These are phyloP conservation scores for Oryzias curvinotus DNA, from an alignment of 2,113 vertebrate genomes.

Conservation along the genomic window DNA sequence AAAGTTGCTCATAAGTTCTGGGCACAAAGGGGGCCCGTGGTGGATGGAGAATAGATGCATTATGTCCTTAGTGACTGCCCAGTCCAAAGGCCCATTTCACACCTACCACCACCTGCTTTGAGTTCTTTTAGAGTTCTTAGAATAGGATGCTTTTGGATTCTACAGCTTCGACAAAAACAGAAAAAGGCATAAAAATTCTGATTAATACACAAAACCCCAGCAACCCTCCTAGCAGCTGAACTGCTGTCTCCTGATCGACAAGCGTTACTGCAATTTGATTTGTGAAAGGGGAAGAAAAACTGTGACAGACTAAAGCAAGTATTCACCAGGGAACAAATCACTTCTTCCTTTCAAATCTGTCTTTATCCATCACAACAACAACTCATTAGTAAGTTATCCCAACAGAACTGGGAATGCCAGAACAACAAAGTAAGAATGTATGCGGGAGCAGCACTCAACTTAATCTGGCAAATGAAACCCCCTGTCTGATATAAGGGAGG, in stretches of 20 bases:
- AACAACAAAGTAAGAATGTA: slow-evolving; percentile 1
- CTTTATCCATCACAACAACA: slow-evolving; percentile 13
- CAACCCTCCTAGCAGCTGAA: slow-evolving; percentile 50
- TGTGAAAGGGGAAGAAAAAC: slow-evolving; percentile 51
- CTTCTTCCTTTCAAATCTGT: slow-evolving; percentile 39
- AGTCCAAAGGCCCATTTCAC: slow-evolving; percentile 76
- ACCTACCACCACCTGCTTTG: slow-evolving; percentile 82
- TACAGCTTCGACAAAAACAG: slow-evolving; percentile 75
- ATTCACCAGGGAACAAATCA: slow-evolving; percentile 48
- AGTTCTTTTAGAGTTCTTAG: slow-evolving; percentile 79
- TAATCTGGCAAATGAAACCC: neutral
- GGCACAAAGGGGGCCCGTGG: slow-evolving; percentile 78
- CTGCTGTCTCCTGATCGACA: slow-evolving; percentile 46
- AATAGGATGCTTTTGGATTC: slow-evolving; percentile 74
- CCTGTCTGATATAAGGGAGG: neutral
- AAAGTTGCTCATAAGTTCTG: slow-evolving; percentile 71
- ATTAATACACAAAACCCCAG: slow-evolving; percentile 67
- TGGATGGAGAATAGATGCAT: slow-evolving; percentile 77
- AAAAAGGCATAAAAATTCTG: slow-evolving; percentile 73
- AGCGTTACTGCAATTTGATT: slow-evolving; percentile 73
- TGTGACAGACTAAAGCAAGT: slow-evolving; percentile 35
- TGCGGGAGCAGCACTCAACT: neutral
- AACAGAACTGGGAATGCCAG: slow-evolving; percentile 7
- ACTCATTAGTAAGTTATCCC: slow-evolving; percentile 14
- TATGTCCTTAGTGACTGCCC: slow-evolving; percentile 73